These are phyloP conservation scores for Gallinago media DNA, from an alignment of 2,113 vertebrate genomes.

Conservation along the genomic window DNA sequence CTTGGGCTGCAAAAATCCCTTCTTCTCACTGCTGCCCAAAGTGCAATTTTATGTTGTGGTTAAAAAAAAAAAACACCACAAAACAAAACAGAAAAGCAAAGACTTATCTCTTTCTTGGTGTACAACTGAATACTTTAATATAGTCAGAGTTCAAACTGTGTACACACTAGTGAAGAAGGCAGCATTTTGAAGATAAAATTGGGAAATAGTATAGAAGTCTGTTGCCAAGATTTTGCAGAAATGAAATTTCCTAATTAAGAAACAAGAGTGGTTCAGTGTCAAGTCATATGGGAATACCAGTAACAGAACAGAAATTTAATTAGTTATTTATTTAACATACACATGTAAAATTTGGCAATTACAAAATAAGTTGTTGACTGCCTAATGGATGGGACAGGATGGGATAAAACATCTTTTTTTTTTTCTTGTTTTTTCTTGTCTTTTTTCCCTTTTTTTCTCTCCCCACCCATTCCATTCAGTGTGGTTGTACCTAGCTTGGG, in stretches of 20 bases:
- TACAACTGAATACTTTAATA: background rate
- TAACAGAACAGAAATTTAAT: background rate
- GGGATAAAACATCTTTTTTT: background rate
- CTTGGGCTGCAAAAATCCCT: background rate
- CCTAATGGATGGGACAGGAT: background rate
- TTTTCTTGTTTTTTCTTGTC: no score
- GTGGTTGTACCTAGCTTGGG: background rate
- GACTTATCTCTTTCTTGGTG: background rate
- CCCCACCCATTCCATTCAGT: fast-evolving
- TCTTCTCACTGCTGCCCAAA: background rate
- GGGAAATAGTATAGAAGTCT: background rate
- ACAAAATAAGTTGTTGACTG: background rate
- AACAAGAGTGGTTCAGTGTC: background rate
- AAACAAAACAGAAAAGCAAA: background rate
- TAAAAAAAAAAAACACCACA: background rate
- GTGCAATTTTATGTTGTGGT: background rate
- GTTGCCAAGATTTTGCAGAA: background rate
- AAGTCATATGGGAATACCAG: background rate
- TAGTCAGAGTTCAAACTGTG: background rate
- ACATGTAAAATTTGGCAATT: background rate
- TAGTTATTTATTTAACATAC: background rate
- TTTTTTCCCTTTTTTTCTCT: no score
- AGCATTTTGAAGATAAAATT: background rate
- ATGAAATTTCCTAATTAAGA: background rate
- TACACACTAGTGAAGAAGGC: background rate